These are phyloP conservation scores for Buathra laborator DNA, from an alignment of 2,888 invertebrate genomes.

Conservation along the genomic window DNA sequence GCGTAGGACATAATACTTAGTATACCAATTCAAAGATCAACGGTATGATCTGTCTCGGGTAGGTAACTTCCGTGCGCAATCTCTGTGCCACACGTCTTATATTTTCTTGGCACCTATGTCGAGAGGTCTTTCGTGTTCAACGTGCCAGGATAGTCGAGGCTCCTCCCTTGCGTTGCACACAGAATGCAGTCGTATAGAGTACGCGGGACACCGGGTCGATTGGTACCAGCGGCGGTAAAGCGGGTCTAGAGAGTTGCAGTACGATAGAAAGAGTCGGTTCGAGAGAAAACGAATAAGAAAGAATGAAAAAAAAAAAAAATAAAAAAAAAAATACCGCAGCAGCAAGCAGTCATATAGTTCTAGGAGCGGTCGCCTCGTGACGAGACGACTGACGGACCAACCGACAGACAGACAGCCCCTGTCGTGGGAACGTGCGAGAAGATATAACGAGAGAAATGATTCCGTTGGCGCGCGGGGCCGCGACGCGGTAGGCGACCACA, in stretches of 20 bases:
- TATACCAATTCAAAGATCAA: conserved; percentile 13
- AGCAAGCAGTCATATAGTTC: conserved; percentile 2
- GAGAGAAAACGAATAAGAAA: conserved; percentile 6
- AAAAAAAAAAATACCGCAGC: background rate
- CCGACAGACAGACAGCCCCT: conserved; percentile 68
- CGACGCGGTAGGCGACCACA: conserved; percentile 56
- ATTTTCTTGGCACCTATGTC: conserved; percentile 32
- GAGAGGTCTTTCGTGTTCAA: background rate
- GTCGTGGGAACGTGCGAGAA: conserved; percentile 74
- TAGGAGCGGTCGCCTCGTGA: conserved; percentile 53
- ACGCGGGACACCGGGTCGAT: conserved; percentile 17
- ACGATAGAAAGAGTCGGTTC: conserved; percentile 12
- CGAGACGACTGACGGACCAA: conserved; percentile 58
- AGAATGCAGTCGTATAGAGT: conserved; percentile 18
- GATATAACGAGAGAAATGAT: conserved; percentile 55
- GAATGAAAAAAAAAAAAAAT: background rate
- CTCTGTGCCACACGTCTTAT: conserved; percentile 26
- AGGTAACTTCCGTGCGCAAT: conserved; percentile 31
- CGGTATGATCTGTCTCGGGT: conserved; percentile 15
- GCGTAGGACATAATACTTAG: conserved; percentile 9
- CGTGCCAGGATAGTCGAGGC: conserved; percentile 25
- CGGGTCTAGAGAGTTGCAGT: background rate
- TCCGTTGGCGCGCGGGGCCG: conserved; percentile 37
- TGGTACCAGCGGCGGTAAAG: background rate
- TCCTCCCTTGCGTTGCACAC: conserved; percentile 18